These are phyloP conservation scores for Ericerus pela DNA, from an alignment of 1,140 invertebrate species.

Conservation along the genomic window DNA sequence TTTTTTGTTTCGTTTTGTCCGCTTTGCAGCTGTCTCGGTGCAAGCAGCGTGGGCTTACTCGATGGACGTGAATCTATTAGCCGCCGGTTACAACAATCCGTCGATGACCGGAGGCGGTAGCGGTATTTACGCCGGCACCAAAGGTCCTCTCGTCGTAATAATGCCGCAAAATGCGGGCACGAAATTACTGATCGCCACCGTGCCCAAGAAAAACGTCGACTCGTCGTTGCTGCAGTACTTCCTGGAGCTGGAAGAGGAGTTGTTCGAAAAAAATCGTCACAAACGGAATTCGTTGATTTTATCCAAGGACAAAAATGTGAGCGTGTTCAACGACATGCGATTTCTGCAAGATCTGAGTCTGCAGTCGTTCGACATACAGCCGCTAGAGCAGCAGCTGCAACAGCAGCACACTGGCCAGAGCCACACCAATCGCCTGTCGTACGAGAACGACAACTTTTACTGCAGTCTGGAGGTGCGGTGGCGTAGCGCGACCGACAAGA, in stretches of 20 bases:
- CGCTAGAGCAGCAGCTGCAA: neutral
- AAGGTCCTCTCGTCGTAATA: conserved; percentile 15
- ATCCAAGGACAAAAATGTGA: too few relatives aligned
- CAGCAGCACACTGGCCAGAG: neutral
- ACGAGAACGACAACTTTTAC: conserved; percentile 10
- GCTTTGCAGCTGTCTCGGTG: conserved; percentile 30
- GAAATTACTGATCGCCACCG: conserved; percentile 12
- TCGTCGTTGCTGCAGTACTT: too few relatives aligned
- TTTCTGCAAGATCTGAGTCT: neutral
- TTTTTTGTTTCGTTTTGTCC: too few relatives aligned
- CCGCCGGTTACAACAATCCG: conserved; percentile 37
- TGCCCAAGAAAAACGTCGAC: conserved; percentile 7
- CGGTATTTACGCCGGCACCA: conserved; percentile 36
- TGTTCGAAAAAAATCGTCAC: too few relatives aligned
- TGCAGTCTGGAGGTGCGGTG: conserved; percentile 13
- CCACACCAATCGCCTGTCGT: neutral
- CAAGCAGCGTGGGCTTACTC: conserved; percentile 39
- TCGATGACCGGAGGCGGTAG: conserved; percentile 33
- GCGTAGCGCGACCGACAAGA: conserved; percentile 15
- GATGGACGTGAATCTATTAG: conserved; percentile 40
- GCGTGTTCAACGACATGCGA: too few relatives aligned
- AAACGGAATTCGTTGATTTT: too few relatives aligned
- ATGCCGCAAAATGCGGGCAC: conserved; percentile 16
- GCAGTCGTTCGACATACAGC: conserved; percentile 5
- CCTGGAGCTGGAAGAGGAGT: neutral